Evolutionary conservation across 2,797 vertebrate genomes (phyloP), one percentile per base, ranked within the genome.

Genomic region (Cephalopachus bancanus): DNA sequence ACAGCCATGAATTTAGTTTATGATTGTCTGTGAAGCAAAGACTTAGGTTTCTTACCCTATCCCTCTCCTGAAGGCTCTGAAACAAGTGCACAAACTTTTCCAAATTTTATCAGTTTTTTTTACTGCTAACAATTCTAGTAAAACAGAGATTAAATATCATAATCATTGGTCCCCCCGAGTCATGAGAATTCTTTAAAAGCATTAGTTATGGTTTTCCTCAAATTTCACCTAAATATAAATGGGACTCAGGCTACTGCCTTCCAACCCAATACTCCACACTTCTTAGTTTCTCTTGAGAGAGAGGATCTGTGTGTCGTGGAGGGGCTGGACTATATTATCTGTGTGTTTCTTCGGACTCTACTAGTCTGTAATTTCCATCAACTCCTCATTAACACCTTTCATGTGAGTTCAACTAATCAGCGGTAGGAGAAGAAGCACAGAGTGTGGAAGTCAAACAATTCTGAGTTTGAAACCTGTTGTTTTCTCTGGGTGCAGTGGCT

Each of bases 211-310:
- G 33, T 24, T 88, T n/a, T 78, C 10, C 19, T 16, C 89, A 16
- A 51, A 57, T 83, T n/a, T 59, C 81, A 74, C 75, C 37, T 90
- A 93, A 81, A 67, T 81, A 24, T 65, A 60, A 86, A 59, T 67
- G 20, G 55, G 11, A 78, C 22, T 55, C 1, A 8, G 64, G 64
- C 49, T 65, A 10, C 49, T 53, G 16, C 69, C 7, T 67, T 28
- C 20, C 10, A 91, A 15, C 7, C 91, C 75, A 75, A 9, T 17
- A 67, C 28, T 0, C 51, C 55, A 89, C 33, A 3, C 8, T 83
- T 57, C 44, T 84, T 84, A 85, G 44, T 30, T 55, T 84, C 72
- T 19, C 26, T 89, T 89, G 15, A 10, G 28, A 85, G 17, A 28
- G 14, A 57, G 4, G 11, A 33, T 51, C 20, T 72, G 8, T 57